phyloP scores from a whole-genome alignment of 2,888 invertebrate genomes.

The Cephus nigrinus region DNA sequence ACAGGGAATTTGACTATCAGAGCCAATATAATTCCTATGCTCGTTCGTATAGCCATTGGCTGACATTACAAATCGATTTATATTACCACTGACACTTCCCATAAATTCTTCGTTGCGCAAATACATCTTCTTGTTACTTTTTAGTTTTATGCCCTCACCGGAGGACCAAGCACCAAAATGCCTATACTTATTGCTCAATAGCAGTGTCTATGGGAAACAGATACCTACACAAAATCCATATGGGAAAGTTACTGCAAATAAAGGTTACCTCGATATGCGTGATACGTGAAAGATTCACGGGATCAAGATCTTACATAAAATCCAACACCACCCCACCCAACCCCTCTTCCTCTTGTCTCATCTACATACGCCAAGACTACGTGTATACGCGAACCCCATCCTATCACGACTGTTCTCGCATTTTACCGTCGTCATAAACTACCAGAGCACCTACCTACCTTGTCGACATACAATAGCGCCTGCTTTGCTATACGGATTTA shows the following conservation, averaged over 20 bases:
- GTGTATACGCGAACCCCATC: neutral
- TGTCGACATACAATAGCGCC: constrained; percentile 40
- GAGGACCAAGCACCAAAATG: too few species aligned
- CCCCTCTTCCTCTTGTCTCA: neutral
- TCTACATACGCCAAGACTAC: neutral
- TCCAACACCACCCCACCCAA: neutral
- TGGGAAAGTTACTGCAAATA: neutral
- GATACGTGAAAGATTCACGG: neutral
- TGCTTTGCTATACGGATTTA: constrained; percentile 37
- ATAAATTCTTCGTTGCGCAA: too few species aligned
- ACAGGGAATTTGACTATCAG: too few species aligned
- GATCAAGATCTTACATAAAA: neutral
- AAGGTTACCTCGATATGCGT: neutral
- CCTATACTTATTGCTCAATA: too few species aligned
- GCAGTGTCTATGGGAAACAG: too few species aligned
- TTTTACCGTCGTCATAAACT: constrained; percentile 42
- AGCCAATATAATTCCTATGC: too few species aligned
- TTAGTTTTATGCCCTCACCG: too few species aligned
- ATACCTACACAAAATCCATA: neutral
- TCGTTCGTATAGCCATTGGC: too few species aligned
- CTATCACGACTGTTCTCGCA: neutral
- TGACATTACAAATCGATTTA: too few species aligned
- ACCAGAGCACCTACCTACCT: constrained; percentile 18
- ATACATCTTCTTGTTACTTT: too few species aligned
- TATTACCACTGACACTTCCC: too few species aligned